Percentiles rank a stretch among this genome's conserved stretches.
These are phyloP conservation scores for Phasia obesa DNA, from an alignment of 2,888 invertebrate genomes.

Conservation along the genomic window DNA sequence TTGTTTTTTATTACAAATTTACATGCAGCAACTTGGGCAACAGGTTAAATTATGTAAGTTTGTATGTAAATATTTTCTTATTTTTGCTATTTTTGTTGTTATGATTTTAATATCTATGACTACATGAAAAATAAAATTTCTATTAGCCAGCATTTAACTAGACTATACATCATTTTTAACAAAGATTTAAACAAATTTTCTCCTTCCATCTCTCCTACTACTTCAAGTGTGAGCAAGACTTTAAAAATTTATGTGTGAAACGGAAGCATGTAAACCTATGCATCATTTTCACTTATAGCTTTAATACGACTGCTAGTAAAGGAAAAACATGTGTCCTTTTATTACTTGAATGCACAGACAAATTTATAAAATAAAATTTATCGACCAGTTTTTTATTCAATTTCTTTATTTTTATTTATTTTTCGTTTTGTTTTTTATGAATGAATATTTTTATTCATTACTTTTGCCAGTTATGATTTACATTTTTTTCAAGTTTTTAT, in stretches of 20 bases:
- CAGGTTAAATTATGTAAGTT: slow-evolving; percentile 54
- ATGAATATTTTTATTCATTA: slow-evolving; percentile 47
- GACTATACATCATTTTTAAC: slow-evolving; percentile 50
- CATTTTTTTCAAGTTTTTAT: slow-evolving; percentile 39
- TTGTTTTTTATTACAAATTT: slow-evolving; percentile 26
- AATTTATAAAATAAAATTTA: slow-evolving; percentile 39
- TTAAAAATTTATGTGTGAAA: slow-evolving; percentile 22
- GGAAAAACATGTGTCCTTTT: slow-evolving; percentile 13
- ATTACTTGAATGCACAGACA: slow-evolving; percentile 8
- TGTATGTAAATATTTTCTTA: slow-evolving; percentile 26
- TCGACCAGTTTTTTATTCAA: slow-evolving; percentile 14
- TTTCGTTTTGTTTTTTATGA: slow-evolving; percentile 27
- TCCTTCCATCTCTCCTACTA: no score
- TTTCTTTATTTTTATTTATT: no score
- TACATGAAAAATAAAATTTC: slow-evolving; percentile 38
- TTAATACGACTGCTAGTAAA: slow-evolving; percentile 52
- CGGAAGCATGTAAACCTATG: slow-evolving; percentile 32
- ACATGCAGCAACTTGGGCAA: slow-evolving; percentile 59
- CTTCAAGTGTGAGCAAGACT: slow-evolving; percentile 42
- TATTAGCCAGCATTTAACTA: slow-evolving; percentile 46
- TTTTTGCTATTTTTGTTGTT: neutral
- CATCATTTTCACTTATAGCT: slow-evolving; percentile 60
- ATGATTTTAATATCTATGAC: neutral
- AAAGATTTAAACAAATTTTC: slow-evolving; percentile 29
- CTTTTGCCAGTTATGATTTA: slow-evolving; percentile 64